A percentile compares a stretch with the other conserved stretches of the same genome.
Evolutionary conservation across 2,113 vertebrate genomes (phyloP).

Genomic region (Gallinago paraguaiae): DNA sequence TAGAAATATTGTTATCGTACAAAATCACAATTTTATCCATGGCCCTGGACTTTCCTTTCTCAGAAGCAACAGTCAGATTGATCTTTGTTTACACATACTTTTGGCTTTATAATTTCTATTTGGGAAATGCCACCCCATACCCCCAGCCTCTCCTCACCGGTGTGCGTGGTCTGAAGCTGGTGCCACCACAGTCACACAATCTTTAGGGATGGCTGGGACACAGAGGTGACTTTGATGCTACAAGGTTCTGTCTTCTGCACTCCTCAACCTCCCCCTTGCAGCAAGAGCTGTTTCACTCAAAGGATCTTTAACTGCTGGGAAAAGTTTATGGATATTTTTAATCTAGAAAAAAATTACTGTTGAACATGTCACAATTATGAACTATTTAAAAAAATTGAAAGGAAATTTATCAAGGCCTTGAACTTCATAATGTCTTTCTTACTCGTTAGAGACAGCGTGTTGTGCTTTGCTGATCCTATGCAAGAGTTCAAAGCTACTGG

Average conservation of each 20-base stretch:
- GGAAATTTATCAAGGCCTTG: background rate
- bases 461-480: background rate
- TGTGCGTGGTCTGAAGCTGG: background rate
- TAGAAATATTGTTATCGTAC: background rate
- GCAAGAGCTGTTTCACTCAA: background rate
- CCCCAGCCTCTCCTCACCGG: accelerated
- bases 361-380: background rate
- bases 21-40: background rate
- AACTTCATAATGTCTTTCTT: background rate
- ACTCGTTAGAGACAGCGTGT: background rate
- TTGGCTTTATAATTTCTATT: background rate
- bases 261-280: background rate
- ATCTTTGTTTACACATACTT: background rate
- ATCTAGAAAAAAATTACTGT: background rate
- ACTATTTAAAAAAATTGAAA: background rate
- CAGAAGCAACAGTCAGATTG: background rate
- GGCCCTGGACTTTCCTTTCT: background rate
- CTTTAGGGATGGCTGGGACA: background rate
- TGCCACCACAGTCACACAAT: background rate
- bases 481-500: background rate
- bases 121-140: accelerated
- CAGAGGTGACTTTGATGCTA: background rate
- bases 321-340: background rate
- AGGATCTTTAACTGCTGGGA: background rate
- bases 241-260: background rate